phyloP scores from a whole-genome alignment of 2,888 invertebrate species.

The Parnassius mnemosyne region DNA sequence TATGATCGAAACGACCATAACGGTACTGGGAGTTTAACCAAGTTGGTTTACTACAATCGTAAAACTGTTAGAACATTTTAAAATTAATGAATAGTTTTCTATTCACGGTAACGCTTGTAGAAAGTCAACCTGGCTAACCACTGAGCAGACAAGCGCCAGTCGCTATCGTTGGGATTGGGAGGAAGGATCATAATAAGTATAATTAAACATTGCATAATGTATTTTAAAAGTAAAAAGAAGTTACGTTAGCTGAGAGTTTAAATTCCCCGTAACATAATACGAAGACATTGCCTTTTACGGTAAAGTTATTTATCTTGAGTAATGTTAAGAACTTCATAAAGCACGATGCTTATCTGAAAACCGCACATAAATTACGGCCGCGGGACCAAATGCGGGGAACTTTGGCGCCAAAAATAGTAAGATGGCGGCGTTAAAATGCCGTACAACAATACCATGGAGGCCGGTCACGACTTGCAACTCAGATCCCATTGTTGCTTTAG shows the following conservation, averaged over 20 bases:
- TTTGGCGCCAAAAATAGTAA: constrained; percentile 37
- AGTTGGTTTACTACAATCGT: too few relatives aligned
- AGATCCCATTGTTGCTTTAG: constrained; percentile 48
- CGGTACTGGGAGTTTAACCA: too few relatives aligned
- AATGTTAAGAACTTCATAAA: constrained; percentile 27
- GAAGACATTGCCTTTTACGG: constrained; percentile 18
- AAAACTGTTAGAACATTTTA: too few relatives aligned
- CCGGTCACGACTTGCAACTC: constrained; percentile 43
- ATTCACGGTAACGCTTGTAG: too few relatives aligned
- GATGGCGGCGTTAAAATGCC: constrained; percentile 39
- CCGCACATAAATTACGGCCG: constrained; percentile 28
- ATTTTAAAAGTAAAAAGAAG: constrained; percentile 13
- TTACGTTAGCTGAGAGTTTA: constrained; percentile 14
- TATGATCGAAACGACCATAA: too few relatives aligned
- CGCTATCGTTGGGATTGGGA: too few relatives aligned
- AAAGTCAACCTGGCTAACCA: too few relatives aligned
- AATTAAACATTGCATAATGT: not conserved
- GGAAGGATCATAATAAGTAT: too few relatives aligned
- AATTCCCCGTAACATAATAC: constrained; percentile 11
- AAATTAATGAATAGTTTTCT: too few relatives aligned
- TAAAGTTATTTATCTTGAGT: constrained; percentile 25
- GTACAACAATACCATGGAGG: constrained; percentile 35
- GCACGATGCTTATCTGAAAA: constrained; percentile 25
- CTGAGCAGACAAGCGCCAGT: too few relatives aligned
- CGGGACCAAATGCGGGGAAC: constrained; percentile 32